A percentile compares a stretch with the other conserved stretches of the same genome.
Evolutionary conservation across 2,888 invertebrate species (phyloP).

Genomic region (Sarcophaga caerulescens): DNA sequence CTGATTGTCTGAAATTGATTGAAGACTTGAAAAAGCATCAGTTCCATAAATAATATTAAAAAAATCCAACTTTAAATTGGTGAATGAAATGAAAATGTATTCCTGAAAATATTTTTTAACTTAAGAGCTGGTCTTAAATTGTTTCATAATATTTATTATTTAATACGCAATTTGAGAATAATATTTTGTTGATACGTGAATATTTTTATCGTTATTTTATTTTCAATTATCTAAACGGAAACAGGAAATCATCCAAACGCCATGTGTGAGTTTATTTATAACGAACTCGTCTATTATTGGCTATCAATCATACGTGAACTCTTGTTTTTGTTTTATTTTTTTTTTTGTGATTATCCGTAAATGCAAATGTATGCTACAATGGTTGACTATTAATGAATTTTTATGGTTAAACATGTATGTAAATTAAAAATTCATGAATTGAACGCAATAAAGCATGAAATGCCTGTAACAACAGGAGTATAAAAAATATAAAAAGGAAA

Average conservation of each 20-base stretch:
- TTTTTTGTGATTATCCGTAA: background rate
- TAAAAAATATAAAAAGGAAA: too few species aligned
- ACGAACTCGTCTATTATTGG: constrained; percentile 24
- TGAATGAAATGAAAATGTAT: too few species aligned
- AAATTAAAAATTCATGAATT: constrained; percentile 53
- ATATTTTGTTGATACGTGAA: background rate
- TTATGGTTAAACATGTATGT: constrained; percentile 45
- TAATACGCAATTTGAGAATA: background rate
- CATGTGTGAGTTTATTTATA: constrained; percentile 36
- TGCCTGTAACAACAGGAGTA: background rate
- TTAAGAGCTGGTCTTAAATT: too few species aligned
- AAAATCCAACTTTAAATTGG: too few species aligned
- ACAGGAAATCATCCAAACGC: constrained; percentile 54
- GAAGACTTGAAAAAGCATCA: too few species aligned
- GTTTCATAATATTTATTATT: too few species aligned
- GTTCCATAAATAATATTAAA: too few species aligned
- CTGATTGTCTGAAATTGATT: too few species aligned
- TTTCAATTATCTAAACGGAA: constrained; percentile 42
- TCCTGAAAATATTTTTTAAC: too few species aligned
- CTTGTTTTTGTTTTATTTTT: background rate
- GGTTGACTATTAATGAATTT: constrained; percentile 24
- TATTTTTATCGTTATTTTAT: background rate
- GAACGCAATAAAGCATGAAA: constrained; percentile 6
- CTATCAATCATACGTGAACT: constrained; percentile 34
- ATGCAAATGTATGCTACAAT: constrained; percentile 15